Percentiles rank a stretch among this genome's conserved stretches.
phyloP scores from a whole-genome alignment of 2,888 invertebrate species.

The Pristionchus mayeri region DNA sequence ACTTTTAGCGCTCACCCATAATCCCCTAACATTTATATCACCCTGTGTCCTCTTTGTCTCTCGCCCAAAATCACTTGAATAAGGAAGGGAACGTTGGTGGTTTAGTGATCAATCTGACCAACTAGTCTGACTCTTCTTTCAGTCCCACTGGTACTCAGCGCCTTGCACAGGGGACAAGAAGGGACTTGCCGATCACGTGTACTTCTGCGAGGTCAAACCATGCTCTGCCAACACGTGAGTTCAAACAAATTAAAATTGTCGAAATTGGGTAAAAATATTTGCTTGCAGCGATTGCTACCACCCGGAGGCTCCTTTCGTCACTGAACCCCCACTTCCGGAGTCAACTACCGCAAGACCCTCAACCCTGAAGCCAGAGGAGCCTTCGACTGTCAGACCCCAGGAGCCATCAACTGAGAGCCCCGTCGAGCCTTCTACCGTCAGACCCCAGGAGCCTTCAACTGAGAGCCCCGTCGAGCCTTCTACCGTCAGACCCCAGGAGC shows the following conservation, averaged over 20 bases:
- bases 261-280: no score
- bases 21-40: no score
- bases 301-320: background rate
- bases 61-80: no score
- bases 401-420: background rate
- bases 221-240: conserved; percentile 26
- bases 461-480: background rate
- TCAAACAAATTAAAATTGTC: no score
- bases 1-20: no score
- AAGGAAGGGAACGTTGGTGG: no score
- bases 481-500: background rate
- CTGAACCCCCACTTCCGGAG: background rate
- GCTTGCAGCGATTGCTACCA: conserved; percentile 12
- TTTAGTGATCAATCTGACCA: background rate
- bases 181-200: conserved; percentile 3
- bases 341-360: background rate
- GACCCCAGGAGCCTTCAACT: background rate
- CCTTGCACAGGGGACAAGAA: conserved; percentile 24
- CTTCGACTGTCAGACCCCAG: background rate
- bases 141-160: background rate
- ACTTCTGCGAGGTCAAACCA: conserved; percentile 24
- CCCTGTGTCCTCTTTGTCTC: no score
- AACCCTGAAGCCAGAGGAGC: background rate
- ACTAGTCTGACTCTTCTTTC: no score
- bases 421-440: background rate